Evolutionary conservation across 2,797 vertebrate species (phyloP), one percentile per base, ranked within the genome.

Genomic region (Chaetodon trifasciatus): DNA sequence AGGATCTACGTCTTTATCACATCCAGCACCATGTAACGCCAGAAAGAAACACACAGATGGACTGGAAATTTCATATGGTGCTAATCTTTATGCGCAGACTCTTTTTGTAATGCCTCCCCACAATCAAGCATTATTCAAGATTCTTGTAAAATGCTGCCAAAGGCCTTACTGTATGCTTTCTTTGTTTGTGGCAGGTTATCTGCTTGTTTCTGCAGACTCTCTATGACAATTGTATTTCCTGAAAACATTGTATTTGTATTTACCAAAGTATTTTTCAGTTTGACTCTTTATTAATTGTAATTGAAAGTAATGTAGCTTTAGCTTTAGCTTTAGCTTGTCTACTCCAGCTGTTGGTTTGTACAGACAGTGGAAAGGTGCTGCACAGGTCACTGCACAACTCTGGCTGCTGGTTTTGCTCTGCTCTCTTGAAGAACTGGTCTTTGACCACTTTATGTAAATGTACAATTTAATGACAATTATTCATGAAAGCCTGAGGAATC

Each of bases 1-100:
- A 96, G 96, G 86, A 98, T 99, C 90, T 96, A 97, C 46, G 96
- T 99, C 77, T 99, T 98, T 88, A 97, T 99, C 89, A 98, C 97
- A 0, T 72, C 96, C 81, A 94, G 95, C 16, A 86, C 95, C 0
- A 93, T 96, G 82, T 98, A 93, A 96, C 11, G 0, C 5, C 11
- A 44, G 23, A 46, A 39, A 53, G 8, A 40, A 62, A 56, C 50
- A 42, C 6, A 70, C 23, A 23, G 15, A 58, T 12, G 57, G 70
- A 82, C 76, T 74, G 42, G 47, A 62, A 8, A 65, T 79, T 92
- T 93, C 74, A 76, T 40, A 86, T 86, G 95, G 94, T 96, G 94
- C 95, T 94, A 85, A 76, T 79, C 39, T 72, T 90, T 86, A 86
- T 44, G 28, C 73, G 47, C 75, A 79, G 42, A 79, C 50, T 72